Evolutionary conservation across 2,888 invertebrate genomes (phyloP).

Genomic region (Gymnosoma rotundatum): DNA sequence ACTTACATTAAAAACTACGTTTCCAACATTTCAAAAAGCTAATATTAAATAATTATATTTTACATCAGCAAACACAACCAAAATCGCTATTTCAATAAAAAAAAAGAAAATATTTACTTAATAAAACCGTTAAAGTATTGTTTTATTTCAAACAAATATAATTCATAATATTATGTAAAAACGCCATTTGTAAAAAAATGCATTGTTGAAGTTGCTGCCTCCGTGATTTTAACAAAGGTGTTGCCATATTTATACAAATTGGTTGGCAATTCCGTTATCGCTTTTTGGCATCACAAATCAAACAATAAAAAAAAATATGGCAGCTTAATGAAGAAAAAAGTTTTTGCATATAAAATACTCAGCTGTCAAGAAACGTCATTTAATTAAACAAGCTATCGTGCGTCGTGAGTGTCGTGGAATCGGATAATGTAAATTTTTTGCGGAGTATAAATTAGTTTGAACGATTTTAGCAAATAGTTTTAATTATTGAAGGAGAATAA

Average conservation of each 20-base stretch:
- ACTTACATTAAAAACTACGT: slow-evolving; percentile 12
- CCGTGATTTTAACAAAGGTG: not conserved
- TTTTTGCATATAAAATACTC: slow-evolving; percentile 65
- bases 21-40: slow-evolving; percentile 38
- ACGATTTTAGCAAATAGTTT: slow-evolving; percentile 19
- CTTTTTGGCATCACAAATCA: not conserved
- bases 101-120: slow-evolving; percentile 51
- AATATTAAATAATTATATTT: slow-evolving; percentile 52
- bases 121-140: slow-evolving; percentile 10
- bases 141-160: not conserved
- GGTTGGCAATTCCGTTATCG: not conserved
- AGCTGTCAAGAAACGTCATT: slow-evolving; percentile 71
- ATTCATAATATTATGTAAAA: not conserved
- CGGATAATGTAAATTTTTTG: not conserved
- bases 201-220: not conserved
- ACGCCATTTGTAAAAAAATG: no score
- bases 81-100: slow-evolving; percentile 62
- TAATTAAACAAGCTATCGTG: slow-evolving; percentile 62
- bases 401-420: slow-evolving; percentile 51
- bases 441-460: not conserved
- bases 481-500: slow-evolving; percentile 6
- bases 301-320: slow-evolving; percentile 2
- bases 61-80: slow-evolving; percentile 55
- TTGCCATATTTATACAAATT: not conserved
- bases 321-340: slow-evolving; percentile 27